Evolutionary conservation across 2,797 vertebrate species (phyloP).

Genomic region (Notoglanidium macrostoma): DNA sequence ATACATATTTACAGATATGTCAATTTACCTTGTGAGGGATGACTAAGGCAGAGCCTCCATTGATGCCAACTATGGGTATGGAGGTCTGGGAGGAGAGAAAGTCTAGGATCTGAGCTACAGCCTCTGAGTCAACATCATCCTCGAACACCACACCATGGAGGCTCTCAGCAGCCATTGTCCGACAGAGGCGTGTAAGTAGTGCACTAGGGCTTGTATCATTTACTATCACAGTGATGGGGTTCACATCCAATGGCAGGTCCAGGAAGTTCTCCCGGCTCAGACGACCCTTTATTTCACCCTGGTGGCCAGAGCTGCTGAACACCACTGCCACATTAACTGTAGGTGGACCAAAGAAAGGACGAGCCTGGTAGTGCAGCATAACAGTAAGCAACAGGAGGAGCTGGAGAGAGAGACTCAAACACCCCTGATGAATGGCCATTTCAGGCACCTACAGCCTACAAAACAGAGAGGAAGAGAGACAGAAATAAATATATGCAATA

Average conservation of each 20-base stretch:
- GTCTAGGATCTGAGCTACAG: slow-evolving; percentile 94
- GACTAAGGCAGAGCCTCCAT: slow-evolving; percentile 92
- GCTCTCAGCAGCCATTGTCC: slow-evolving; percentile 83
- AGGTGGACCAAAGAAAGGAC: slow-evolving; percentile 78
- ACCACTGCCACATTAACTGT: slow-evolving; percentile 92
- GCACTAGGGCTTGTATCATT: slow-evolving; percentile 95
- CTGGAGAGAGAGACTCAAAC: slow-evolving; percentile 66
- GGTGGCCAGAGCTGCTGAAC: slow-evolving; percentile 87
- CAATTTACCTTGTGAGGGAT: slow-evolving; percentile 89
- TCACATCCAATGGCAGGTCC: slow-evolving; percentile 91
- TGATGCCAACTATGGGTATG: slow-evolving; percentile 94
- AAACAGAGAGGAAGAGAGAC: slow-evolving; percentile 28
- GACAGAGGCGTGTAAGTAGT: slow-evolving; percentile 88
- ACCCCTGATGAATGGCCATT: slow-evolving; percentile 71
- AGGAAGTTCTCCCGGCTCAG: slow-evolving; percentile 91
- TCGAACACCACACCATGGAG: slow-evolving; percentile 94
- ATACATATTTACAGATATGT: background rate
- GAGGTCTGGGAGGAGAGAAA: slow-evolving; percentile 94
- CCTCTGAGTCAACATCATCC: slow-evolving; percentile 88
- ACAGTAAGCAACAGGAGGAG: slow-evolving; percentile 65
- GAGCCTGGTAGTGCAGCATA: slow-evolving; percentile 61
- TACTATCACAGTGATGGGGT: slow-evolving; percentile 87
- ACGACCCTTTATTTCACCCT: slow-evolving; percentile 83
- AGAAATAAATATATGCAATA: slow-evolving; percentile 17
- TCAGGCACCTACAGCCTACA: slow-evolving; percentile 75